Percentiles rank a stretch among this genome's conserved stretches.
phyloP scores from a whole-genome alignment of 2,888 invertebrate species.

The Chromoteleia sp. region DNA sequence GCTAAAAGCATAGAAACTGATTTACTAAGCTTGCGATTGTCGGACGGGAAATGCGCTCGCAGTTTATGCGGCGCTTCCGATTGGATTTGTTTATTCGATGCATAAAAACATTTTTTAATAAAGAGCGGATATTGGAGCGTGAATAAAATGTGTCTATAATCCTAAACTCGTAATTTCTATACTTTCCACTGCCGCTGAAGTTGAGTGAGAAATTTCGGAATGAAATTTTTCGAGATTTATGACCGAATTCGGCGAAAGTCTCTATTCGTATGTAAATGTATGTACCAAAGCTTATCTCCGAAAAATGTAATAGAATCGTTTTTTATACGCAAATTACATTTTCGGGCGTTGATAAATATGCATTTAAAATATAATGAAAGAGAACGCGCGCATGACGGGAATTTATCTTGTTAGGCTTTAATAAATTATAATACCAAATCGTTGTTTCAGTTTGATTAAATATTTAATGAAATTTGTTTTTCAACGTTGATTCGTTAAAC shows the following conservation, averaged over 20 bases:
- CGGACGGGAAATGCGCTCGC: conserved; percentile 25
- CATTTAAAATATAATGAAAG: conserved; percentile 28
- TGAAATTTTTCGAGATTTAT: conserved; percentile 57
- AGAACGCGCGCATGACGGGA: not conserved
- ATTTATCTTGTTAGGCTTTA: conserved; percentile 12
- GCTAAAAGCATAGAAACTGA: conserved; percentile 49
- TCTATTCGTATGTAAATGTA: conserved; percentile 59
- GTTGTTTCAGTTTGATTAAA: not conserved
- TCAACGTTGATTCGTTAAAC: no score
- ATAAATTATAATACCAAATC: conserved; percentile 6
- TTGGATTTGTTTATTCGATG: conserved; percentile 57
- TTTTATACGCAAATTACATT: conserved; percentile 48
- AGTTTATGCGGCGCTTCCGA: conserved; percentile 47
- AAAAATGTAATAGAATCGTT: conserved; percentile 54
- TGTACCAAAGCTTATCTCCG: conserved; percentile 40
- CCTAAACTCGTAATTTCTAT: conserved; percentile 50
- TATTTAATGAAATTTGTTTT: not conserved
- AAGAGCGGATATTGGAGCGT: conserved; percentile 34
- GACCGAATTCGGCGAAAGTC: conserved; percentile 36
- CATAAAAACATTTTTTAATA: conserved; percentile 55
- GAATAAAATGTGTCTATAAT: conserved; percentile 36
- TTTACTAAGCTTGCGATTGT: conserved; percentile 52
- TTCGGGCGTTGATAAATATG: conserved; percentile 31
- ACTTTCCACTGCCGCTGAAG: conserved; percentile 19
- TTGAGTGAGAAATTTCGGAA: conserved; percentile 57